Evolutionary conservation across 2,113 vertebrate genomes (phyloP), one percentile per base, ranked within the genome.

Genomic region (Scomber colias): DNA sequence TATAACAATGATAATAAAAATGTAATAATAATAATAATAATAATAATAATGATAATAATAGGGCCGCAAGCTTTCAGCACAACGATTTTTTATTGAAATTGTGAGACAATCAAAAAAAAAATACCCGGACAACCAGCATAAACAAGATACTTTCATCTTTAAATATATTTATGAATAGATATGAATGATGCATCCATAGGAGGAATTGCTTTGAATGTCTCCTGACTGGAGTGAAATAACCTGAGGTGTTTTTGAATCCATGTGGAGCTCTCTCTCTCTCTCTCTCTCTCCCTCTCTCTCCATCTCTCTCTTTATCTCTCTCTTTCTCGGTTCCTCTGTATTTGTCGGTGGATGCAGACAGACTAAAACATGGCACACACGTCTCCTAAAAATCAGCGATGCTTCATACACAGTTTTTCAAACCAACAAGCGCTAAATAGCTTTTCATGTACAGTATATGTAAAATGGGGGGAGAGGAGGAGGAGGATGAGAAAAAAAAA

Each of bases 391-490:
- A 95, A 94, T 90, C 93, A 94, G 90, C 90, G 89, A 94, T 92
- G 75, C 82, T 94, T 94, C 94, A 95, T 94, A 95, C 92, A 94
- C 89, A 92, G 93, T 95, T 90, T 93, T 91, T 94, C 95, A 94
- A 95, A 95, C 95, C 96, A 96, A 95, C 95, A 96, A 96, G 95
- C 94, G 94, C 96, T 96, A 95, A 95, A 95, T 95, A 96, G 91
- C 93, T 96, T 95, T 27, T 93, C 94, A 96, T 97, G 95, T 97
- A 98, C 96, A 98, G 95, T 95, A 96, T 96, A 96, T 94, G 96
- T 95, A 96, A 97, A 97, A 97, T 95, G 92, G 61, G 13, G 60
- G 57, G 10, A 27, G 60, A 46, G 19, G 24, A 21, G 67, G 65
- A 27, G 24, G 24, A 27, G 24, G 24, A 27, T 21, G 90, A 53